These are phyloP conservation scores for Pocillopora verrucosa DNA, from an alignment of 64 coral and sea anemone genomes.

Conservation along the genomic window DNA sequence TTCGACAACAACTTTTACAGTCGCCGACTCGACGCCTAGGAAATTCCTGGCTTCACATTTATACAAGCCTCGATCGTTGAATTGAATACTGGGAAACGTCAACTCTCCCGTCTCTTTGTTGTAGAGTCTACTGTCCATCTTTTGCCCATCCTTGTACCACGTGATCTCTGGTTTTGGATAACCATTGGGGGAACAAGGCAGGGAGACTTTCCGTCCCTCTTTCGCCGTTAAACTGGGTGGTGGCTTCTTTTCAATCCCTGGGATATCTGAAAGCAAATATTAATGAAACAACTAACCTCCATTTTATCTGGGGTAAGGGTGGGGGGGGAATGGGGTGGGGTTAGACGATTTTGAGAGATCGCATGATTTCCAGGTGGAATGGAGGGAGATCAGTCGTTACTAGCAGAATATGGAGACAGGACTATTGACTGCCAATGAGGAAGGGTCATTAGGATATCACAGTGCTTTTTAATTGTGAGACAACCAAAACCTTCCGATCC, in stretches of 20 bases:
- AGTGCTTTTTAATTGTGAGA: too few species aligned
- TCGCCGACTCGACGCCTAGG: conserved; percentile 31
- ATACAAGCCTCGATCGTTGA: conserved; percentile 62
- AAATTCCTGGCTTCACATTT: conserved; percentile 69
- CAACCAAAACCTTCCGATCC: too few species aligned
- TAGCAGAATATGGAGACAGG: too few species aligned
- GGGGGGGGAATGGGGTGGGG: background rate
- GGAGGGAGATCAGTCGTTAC: too few species aligned
- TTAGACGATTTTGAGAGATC: background rate
- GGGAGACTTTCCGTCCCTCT: conserved; percentile 44
- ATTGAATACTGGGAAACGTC: conserved; percentile 50
- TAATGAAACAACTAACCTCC: too few species aligned
- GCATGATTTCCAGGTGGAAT: too few species aligned
- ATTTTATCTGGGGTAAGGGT: background rate
- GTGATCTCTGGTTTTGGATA: conserved; percentile 69
- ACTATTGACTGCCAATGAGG: too few species aligned
- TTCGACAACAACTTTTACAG: conserved; percentile 49
- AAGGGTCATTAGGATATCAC: too few species aligned
- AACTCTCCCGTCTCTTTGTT: conserved; percentile 47
- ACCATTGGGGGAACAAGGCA: conserved; percentile 54
- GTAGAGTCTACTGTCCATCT: conserved; percentile 27
- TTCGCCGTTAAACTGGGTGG: conserved; percentile 11
- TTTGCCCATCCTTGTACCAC: conserved; percentile 56
- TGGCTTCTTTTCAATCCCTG: conserved; percentile 27
- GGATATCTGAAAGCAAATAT: conserved; percentile 24